Percentiles rank a stretch among this genome's conserved stretches.
These are phyloP conservation scores for Falco berigora DNA, from an alignment of 2,797 vertebrate genomes.

Conservation along the genomic window DNA sequence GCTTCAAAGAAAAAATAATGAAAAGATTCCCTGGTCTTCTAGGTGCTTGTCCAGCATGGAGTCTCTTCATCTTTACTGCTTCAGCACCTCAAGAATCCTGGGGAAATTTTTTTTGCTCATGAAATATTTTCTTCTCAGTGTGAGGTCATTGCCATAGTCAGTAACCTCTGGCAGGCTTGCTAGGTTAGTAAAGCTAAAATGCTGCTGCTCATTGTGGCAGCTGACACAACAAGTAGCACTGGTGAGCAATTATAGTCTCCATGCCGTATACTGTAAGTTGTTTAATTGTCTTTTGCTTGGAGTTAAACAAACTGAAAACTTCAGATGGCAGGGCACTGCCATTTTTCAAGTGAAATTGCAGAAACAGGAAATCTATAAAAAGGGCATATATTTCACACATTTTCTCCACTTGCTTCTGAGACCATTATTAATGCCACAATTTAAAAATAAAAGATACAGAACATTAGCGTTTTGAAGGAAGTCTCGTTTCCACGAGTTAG, in stretches of 20 bases:
- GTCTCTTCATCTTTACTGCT: slow-evolving; percentile 30
- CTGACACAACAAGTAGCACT: neutral
- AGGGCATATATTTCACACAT: neutral
- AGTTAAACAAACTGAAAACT: slow-evolving; percentile 40
- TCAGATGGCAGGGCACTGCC: slow-evolving; percentile 1
- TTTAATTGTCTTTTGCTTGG: slow-evolving; percentile 50
- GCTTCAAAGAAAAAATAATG: slow-evolving; percentile 24
- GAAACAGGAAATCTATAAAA: slow-evolving; percentile 56
- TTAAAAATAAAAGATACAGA: slow-evolving; percentile 52
- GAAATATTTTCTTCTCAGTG: slow-evolving; percentile 12
- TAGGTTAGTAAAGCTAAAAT: neutral
- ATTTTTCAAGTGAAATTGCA: slow-evolving; percentile 49
- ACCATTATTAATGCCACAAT: slow-evolving; percentile 39
- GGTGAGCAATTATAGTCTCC: neutral
- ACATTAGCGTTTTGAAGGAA: slow-evolving; percentile 1
- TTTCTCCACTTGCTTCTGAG: slow-evolving; percentile 21
- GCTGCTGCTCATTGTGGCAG: neutral
- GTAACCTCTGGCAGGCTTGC: neutral
- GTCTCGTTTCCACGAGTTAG: neutral
- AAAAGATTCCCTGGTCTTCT: neutral
- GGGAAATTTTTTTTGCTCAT: neutral
- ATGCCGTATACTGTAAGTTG: neutral
- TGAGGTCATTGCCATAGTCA: neutral
- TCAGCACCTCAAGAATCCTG: slow-evolving; percentile 19
- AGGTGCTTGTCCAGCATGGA: neutral